A percentile compares a stretch with the other conserved stretches of the same genome.
phyloP scores from a whole-genome alignment of 2,797 vertebrate species.

The Huso huso region DNA sequence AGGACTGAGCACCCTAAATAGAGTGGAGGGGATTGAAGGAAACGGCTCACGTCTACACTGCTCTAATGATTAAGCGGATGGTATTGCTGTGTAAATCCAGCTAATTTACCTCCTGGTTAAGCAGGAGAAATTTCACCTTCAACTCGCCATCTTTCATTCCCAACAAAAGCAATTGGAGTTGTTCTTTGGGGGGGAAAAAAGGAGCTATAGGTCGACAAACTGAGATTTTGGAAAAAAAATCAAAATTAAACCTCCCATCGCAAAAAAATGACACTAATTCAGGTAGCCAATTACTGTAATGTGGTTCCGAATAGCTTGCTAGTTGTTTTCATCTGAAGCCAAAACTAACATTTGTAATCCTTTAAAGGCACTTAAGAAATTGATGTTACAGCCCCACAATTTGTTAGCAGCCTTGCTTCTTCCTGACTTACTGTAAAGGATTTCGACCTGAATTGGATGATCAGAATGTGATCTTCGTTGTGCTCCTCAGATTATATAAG shows the following conservation, averaged over 20 bases:
- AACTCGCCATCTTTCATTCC: no score
- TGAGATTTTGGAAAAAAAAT: constrained; percentile 3
- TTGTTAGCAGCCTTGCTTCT: constrained; percentile 81
- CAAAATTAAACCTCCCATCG: constrained; percentile 39
- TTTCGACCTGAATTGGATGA: constrained; percentile 96
- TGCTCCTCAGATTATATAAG: constrained; percentile 86
- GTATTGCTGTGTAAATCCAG: no score
- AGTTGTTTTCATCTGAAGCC: constrained; percentile 72
- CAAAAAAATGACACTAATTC: constrained; percentile 62
- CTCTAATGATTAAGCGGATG: no score
- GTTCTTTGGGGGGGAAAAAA: no score
- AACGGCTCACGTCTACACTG: no score
- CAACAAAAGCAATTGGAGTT: no score
- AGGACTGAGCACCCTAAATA: no score
- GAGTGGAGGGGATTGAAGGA: no score
- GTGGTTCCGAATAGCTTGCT: constrained; percentile 65
- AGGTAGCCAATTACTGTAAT: constrained; percentile 81
- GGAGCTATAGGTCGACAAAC: background rate
- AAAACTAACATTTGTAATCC: constrained; percentile 91
- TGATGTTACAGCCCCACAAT: constrained; percentile 85
- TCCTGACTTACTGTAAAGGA: constrained; percentile 77
- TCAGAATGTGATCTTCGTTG: constrained; percentile 92
- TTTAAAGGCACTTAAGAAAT: constrained; percentile 99
- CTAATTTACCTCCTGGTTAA: no score
- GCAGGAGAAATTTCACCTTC: no score